Evolutionary conservation across 1,140 invertebrate genomes (phyloP).

Genomic region (Drosophila tropicalis): DNA sequence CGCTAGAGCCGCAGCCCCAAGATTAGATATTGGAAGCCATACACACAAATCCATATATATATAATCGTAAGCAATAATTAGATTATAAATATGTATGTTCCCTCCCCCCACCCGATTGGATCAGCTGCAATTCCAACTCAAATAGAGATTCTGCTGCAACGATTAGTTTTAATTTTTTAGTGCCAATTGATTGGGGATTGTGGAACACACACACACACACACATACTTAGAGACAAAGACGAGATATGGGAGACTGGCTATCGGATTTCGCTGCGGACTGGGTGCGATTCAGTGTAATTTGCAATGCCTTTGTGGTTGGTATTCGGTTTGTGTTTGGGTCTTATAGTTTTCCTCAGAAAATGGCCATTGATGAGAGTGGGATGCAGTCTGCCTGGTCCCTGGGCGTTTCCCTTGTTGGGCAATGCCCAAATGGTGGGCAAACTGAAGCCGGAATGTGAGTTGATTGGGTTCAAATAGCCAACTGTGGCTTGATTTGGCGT

Average conservation of each 20-base stretch:
- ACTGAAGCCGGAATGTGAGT: conserved; percentile 75
- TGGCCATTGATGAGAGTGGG: conserved; percentile 49
- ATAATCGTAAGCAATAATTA: neutral
- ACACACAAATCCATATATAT: neutral
- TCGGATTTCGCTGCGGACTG: neutral
- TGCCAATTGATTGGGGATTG: neutral
- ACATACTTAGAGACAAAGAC: no score
- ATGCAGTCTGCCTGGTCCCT: conserved; percentile 59
- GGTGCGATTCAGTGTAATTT: neutral
- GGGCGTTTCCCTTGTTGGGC: conserved; percentile 70
- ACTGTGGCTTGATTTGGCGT: neutral
- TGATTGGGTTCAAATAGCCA: neutral
- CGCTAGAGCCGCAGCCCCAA: neutral
- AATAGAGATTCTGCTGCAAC: neutral
- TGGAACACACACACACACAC: neutral
- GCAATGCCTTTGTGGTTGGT: conserved; percentile 49
- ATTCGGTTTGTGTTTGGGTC: conserved; percentile 8
- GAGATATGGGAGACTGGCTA: neutral
- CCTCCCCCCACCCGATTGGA: neutral
- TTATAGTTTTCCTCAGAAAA: conserved; percentile 40
- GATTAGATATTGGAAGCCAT: conserved; percentile 34
- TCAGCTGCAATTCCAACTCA: neutral
- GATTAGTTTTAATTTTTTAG: no score
- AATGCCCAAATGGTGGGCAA: conserved; percentile 78
- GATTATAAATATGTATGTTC: neutral